Conservation (phyloP, 2,888 invertebrate species). For the Hirudinaria manillensis region DNA sequence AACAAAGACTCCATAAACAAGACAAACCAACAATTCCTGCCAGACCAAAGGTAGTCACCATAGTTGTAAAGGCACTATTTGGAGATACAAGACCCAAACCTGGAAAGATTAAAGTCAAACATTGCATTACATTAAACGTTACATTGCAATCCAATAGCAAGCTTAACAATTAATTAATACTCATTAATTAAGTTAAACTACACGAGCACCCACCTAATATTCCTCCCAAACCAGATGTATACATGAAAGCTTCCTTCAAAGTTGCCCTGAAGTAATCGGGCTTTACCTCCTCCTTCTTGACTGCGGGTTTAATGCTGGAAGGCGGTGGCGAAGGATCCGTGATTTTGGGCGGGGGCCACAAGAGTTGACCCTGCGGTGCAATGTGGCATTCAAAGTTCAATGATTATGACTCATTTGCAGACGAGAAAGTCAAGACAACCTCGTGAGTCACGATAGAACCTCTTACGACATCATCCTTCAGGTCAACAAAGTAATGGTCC, state of each 20-base stretch:
- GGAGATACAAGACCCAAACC: conserved; percentile 73
- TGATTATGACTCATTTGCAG: neutral
- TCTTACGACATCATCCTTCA: conserved; percentile 78
- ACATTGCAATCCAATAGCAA: no score
- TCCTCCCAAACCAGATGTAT: conserved; percentile 46
- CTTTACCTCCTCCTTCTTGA: conserved; percentile 42
- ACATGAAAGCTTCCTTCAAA: conserved; percentile 48
- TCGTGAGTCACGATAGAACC: conserved; percentile 73
- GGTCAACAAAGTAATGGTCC: conserved; percentile 71
- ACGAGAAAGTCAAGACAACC: conserved; percentile 40
- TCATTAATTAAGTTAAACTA: neutral
- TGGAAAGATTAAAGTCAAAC: conserved; percentile 43
- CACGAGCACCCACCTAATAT: conserved; percentile 31
- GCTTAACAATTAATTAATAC: no score
- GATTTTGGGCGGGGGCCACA: conserved; percentile 71
- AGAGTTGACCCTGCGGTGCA: conserved; percentile 61
- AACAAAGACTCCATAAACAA: neutral
- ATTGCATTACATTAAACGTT: neutral
- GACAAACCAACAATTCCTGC: conserved; percentile 67
- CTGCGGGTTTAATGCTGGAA: conserved; percentile 37
- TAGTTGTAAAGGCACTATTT: conserved; percentile 75
- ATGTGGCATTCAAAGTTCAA: neutral
- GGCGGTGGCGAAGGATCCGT: conserved; percentile 40
- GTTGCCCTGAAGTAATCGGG: conserved; percentile 67
- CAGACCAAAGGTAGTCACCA: conserved; percentile 77